Conservation (phyloP, 30 jellyfish, hydroid and myxozoan species). For the Turritopsis dohrnii region DNA sequence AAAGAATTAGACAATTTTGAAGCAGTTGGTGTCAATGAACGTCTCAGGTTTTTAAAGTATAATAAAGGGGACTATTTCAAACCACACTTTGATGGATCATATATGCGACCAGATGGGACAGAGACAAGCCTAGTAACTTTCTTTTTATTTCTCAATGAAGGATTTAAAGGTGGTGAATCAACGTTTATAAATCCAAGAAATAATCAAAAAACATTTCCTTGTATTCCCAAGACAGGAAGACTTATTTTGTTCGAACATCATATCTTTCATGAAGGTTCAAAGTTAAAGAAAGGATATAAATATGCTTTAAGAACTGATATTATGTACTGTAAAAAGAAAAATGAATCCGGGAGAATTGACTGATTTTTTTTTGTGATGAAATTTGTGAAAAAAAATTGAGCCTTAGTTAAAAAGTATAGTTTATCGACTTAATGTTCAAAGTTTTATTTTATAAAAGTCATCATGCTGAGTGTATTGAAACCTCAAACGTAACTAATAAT, state of each 20-base stretch:
- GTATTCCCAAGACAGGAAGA: slow-evolving; percentile 27
- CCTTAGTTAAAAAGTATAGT: too few relatives aligned
- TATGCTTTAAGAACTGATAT: slow-evolving; percentile 59
- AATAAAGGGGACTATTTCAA: slow-evolving; percentile 53
- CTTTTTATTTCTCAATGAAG: slow-evolving; percentile 52
- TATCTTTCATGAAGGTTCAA: slow-evolving; percentile 51
- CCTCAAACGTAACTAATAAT: not conserved
- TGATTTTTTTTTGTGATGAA: too few relatives aligned
- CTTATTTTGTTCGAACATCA: slow-evolving; percentile 43
- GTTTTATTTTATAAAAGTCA: too few relatives aligned
- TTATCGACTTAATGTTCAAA: not conserved
- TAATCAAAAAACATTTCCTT: not conserved
- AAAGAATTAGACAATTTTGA: slow-evolving; percentile 9
- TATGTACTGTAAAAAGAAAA: slow-evolving; percentile 35
- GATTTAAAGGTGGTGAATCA: slow-evolving; percentile 19
- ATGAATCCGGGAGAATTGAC: too few relatives aligned
- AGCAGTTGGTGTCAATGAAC: slow-evolving; percentile 46
- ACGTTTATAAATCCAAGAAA: not conserved
- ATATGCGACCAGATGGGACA: slow-evolving; percentile 39
- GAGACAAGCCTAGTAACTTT: slow-evolving; percentile 44
- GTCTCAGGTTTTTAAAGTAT: slow-evolving; percentile 44
- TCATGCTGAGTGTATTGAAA: not conserved
- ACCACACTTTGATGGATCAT: slow-evolving; percentile 55
- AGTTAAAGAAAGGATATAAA: slow-evolving; percentile 35
- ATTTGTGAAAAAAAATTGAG: too few relatives aligned